phyloP scores from a whole-genome alignment of 2,113 vertebrate genomes.

The Gavia stellata region DNA sequence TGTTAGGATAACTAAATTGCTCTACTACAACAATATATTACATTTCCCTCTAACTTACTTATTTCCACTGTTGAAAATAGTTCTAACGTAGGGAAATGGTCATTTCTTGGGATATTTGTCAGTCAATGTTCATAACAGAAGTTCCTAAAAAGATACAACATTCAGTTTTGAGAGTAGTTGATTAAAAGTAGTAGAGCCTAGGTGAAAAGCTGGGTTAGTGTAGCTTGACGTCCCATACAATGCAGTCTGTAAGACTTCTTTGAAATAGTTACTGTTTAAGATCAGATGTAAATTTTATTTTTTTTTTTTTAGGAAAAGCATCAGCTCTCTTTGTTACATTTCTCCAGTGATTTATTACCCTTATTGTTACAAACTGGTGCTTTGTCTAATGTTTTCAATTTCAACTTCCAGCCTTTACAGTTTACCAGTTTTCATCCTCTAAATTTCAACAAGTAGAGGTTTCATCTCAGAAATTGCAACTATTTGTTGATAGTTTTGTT shows the following conservation, averaged over 20 bases:
- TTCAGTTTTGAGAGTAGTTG: background rate
- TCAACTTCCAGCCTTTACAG: background rate
- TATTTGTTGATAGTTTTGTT: background rate
- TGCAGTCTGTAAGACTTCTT: background rate
- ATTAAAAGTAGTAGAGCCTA: background rate
- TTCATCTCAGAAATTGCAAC: background rate
- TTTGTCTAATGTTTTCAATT: background rate
- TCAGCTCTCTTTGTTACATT: background rate
- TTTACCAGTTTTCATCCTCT: background rate
- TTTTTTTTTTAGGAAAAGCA: background rate
- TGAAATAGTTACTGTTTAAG: background rate
- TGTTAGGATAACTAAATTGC: background rate
- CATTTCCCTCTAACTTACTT: background rate
- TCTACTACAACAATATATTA: background rate
- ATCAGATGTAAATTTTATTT: background rate
- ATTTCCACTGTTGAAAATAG: background rate
- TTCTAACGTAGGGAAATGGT: background rate
- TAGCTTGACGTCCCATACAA: background rate
- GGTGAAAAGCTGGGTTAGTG: background rate
- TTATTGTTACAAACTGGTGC: background rate
- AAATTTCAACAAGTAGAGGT: background rate
- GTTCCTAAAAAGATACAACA: background rate
- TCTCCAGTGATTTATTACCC: background rate
- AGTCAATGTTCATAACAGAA: background rate
- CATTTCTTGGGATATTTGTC: background rate